Percentiles rank a stretch among this genome's conserved stretches.
These are phyloP conservation scores for Caenorhabditis tropicalis DNA, from an alignment of 1,140 invertebrate genomes.

Conservation along the genomic window DNA sequence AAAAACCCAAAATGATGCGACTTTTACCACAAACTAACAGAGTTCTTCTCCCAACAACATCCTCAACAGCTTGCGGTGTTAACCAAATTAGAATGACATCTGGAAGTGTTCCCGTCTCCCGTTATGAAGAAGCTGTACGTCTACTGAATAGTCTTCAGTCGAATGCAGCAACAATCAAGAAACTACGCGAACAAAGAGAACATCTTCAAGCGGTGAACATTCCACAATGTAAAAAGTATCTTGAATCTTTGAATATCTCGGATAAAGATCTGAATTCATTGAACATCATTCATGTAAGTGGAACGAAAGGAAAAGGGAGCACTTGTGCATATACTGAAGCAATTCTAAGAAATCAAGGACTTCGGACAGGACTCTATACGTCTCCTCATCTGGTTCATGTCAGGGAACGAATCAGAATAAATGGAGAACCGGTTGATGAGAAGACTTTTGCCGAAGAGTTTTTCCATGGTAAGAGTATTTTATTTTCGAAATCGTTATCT, in stretches of 20 bases:
- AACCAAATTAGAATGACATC: constrained; percentile 9
- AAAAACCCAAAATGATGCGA: constrained; percentile 13
- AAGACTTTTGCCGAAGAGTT: constrained; percentile 83
- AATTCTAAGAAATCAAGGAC: constrained; percentile 84
- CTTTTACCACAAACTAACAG: constrained; percentile 37
- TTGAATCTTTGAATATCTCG: constrained; percentile 38
- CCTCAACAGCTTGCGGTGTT: neutral
- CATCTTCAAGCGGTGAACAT: constrained; percentile 53
- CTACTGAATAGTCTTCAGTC: constrained; percentile 60
- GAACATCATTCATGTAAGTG: constrained; percentile 89
- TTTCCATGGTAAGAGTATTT: constrained; percentile 76
- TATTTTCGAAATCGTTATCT: neutral
- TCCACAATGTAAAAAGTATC: constrained; percentile 49
- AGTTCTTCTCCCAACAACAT: neutral
- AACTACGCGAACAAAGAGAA: constrained; percentile 47
- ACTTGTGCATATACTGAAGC: constrained; percentile 91
- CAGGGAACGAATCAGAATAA: constrained; percentile 88
- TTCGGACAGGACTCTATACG: constrained; percentile 88
- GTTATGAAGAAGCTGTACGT: constrained; percentile 29
- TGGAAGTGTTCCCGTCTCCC: neutral
- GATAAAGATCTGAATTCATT: constrained; percentile 75
- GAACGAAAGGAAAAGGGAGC: constrained; percentile 91
- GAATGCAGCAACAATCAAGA: constrained; percentile 57
- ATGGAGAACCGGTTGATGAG: constrained; percentile 82
- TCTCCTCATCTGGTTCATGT: constrained; percentile 92